Conservation (phyloP, 2,888 invertebrate species). For the Erannis defoliaria region DNA sequence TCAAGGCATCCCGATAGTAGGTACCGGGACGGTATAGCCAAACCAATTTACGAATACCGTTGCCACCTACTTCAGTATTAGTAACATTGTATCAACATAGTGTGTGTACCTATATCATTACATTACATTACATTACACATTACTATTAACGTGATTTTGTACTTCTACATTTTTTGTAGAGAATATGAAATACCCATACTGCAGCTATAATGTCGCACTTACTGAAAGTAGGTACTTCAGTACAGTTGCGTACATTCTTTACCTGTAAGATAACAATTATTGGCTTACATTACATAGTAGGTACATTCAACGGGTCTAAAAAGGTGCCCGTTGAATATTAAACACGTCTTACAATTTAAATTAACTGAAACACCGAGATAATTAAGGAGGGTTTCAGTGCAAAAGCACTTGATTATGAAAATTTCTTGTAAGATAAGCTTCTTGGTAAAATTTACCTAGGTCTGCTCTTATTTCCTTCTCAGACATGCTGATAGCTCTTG, state of each 20-base stretch:
- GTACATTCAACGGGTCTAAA: conserved; percentile 68
- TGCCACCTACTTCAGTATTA: no score
- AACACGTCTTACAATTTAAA: conserved; percentile 44
- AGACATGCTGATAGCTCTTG: conserved; percentile 5
- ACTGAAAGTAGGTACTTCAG: neutral
- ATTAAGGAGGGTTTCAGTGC: conserved; percentile 21
- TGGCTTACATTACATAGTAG: conserved; percentile 21
- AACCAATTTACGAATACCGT: no score
- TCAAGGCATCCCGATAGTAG: no score
- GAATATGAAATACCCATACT: no score
- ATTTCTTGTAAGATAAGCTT: conserved; percentile 31
- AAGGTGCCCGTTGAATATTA: conserved; percentile 64
- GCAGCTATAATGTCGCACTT: no score
- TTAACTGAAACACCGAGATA: conserved; percentile 25
- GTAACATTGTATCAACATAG: neutral
- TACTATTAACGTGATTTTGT: no score
- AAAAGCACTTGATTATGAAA: conserved; percentile 19
- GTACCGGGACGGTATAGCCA: no score
- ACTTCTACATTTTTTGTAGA: no score
- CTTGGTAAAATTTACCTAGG: conserved; percentile 31
- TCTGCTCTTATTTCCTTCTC: conserved; percentile 9
- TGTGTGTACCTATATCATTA: no score
- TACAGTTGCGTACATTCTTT: conserved; percentile 1
- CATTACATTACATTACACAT: no score
- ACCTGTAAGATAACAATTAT: conserved; percentile 7